A percentile compares a stretch with the other conserved stretches of the same genome.
These are phyloP conservation scores for Megathymus violae DNA, from an alignment of 1,140 invertebrate species.

Conservation along the genomic window DNA sequence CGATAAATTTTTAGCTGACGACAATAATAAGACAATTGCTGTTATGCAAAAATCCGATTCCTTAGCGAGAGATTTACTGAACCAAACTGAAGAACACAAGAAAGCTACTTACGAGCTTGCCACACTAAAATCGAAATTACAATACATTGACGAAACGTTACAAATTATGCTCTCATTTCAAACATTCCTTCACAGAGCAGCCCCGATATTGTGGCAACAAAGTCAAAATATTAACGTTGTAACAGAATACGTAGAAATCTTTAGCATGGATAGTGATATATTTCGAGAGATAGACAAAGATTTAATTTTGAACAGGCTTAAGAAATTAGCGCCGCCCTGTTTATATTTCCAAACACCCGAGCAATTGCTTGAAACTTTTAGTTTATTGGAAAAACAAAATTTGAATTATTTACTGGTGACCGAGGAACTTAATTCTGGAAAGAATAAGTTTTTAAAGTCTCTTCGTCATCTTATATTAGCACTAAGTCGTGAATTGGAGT, in stretches of 20 bases:
- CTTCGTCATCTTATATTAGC: conserved; percentile 51
- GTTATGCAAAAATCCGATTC: conserved; percentile 83
- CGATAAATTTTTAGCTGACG: conserved; percentile 86
- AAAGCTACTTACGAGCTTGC: conserved; percentile 78
- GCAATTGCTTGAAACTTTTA: conserved; percentile 84
- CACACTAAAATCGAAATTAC: conserved; percentile 84
- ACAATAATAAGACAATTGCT: conserved; percentile 85
- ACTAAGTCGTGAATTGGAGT: conserved; percentile 57
- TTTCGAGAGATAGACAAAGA: conserved; percentile 57
- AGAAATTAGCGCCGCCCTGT: conserved; percentile 66
- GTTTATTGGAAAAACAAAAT: conserved; percentile 86
- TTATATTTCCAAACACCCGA: conserved; percentile 85
- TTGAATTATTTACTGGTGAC: conserved; percentile 86
- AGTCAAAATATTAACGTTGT: conserved; percentile 63
- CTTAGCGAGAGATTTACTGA: conserved; percentile 76
- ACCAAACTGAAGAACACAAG: conserved; percentile 81
- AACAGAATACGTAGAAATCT: conserved; percentile 54
- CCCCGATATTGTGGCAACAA: conserved; percentile 83
- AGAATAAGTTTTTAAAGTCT: conserved; percentile 70
- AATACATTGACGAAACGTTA: conserved; percentile 86
- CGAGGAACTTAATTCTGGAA: conserved; percentile 84
- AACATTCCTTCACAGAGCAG: conserved; percentile 85
- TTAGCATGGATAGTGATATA: conserved; percentile 60
- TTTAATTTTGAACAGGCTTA: conserved; percentile 76
- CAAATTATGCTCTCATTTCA: conserved; percentile 86